These are phyloP conservation scores for Columba guinea DNA, from an alignment of 2,797 vertebrate genomes.

Conservation along the genomic window DNA sequence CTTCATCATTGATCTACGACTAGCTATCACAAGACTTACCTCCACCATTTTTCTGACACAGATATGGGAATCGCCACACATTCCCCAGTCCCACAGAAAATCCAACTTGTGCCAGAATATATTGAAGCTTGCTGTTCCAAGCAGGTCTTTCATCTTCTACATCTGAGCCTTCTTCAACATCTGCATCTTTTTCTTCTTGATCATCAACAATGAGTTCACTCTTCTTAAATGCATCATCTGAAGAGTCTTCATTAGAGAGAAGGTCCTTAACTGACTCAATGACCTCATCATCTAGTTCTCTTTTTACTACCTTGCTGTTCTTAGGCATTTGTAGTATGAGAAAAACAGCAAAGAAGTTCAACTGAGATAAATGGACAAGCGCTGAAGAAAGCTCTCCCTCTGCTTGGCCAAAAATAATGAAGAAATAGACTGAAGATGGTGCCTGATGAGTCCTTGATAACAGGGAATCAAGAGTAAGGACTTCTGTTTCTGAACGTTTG, in stretches of 20 bases:
- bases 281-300: slow-evolving; percentile 96
- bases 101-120: slow-evolving; percentile 97
- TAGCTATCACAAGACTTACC: slow-evolving; percentile 81
- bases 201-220: slow-evolving; percentile 88
- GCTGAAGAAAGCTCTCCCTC: not conserved
- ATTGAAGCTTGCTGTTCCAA: slow-evolving; percentile 97
- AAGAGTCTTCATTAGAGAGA: slow-evolving; percentile 94
- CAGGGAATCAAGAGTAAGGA: slow-evolving; percentile 30
- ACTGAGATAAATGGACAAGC: not conserved
- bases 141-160: slow-evolving; percentile 90
- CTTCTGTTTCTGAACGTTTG: not conserved
- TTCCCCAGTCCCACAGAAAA: slow-evolving; percentile 98
- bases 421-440: not conserved
- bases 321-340: slow-evolving; percentile 91
- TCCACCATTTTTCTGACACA: slow-evolving; percentile 98
- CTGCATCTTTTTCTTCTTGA: slow-evolving; percentile 80
- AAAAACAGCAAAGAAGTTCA: not conserved
- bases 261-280: slow-evolving; percentile 96
- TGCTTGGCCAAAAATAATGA: not conserved
- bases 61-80: slow-evolving; percentile 97
- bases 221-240: slow-evolving; percentile 94
- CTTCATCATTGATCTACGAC: not conserved
- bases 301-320: slow-evolving; percentile 95
- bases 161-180: slow-evolving; percentile 81
- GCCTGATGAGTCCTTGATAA: slow-evolving; percentile 34